Base-by-base conservation (phyloP, 2,113 vertebrate genomes). In the Ranitomeya imitator region DNA sequence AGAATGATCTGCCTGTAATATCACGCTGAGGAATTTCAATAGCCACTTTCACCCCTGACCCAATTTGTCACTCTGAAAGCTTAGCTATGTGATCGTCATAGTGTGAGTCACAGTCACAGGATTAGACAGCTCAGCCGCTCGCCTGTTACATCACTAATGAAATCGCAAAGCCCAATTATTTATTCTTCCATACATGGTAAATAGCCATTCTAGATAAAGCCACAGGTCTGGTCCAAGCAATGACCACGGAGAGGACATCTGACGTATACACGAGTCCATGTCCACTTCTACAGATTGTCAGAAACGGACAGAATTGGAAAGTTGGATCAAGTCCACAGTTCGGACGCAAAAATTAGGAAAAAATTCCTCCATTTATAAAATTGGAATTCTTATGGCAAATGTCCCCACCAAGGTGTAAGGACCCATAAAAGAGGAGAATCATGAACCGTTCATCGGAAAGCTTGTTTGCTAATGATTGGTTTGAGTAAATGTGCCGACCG, bases 61-160 rank as follows among this genome's bases (percentile, higher is more conserved):
- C 13, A 88, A 81, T 81, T 87, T 80, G 69, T 65, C 63, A 77
- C 80, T 76, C 9, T 52, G 71, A n/a, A 76, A 83, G 86, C 63
- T 83, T 74, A 87, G 31, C 51, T 55, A 74, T 45, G 54, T 51
- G 55, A 59, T 54, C 37, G 80, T 88, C 86, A 88, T 77, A 18
- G n/a, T n/a, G 37, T 88, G 86, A 88, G 86, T 88, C 86, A 87
- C 59, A 80, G 86, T 87, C 86, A 88, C 55, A 83, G 86, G 86
- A 88, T 88, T 77, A 83, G 31, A 76, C 80, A 83, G 86, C 76
- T 88, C 86, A 88, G 55, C 80, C 81, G 79, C 69, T 82, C 31
- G 23, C 69, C 51, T 77, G 4, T 83, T 83, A 83, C 87, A 88
- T 83, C 79, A 83, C 59, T 26, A 83, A 55, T 83, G 86, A 88